phyloP scores from a whole-genome alignment of 2,113 vertebrate genomes.

The Calypte anna region DNA sequence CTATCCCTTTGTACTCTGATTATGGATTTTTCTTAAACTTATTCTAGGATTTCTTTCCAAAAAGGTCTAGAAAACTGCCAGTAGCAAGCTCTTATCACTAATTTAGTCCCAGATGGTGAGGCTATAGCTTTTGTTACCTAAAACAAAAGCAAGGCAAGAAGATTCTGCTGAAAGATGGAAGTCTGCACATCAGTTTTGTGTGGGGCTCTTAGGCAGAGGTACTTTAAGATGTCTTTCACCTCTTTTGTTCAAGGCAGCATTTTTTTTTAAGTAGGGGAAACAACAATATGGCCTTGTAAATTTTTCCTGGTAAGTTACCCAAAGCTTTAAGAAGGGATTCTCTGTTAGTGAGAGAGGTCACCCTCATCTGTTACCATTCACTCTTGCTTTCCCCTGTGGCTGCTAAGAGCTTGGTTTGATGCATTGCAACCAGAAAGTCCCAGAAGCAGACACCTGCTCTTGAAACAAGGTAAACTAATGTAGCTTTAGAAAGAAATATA shows the following conservation, averaged over 20 bases:
- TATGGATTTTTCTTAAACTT: neutral
- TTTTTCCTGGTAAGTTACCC: neutral
- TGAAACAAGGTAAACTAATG: neutral
- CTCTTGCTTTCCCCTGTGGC: neutral
- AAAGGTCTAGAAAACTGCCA: neutral
- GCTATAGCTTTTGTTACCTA: neutral
- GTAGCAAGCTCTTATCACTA: neutral
- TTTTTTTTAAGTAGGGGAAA: neutral
- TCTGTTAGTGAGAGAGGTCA: neutral
- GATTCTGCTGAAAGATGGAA: neutral
- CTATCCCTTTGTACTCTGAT: neutral
- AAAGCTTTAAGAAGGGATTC: neutral
- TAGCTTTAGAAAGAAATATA: neutral
- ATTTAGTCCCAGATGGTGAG: neutral
- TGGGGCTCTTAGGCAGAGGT: neutral
- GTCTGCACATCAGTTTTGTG: neutral
- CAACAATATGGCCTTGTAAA: neutral
- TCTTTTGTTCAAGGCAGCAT: neutral
- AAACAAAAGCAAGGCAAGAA: neutral
- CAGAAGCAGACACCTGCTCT: neutral
- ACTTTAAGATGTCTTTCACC: neutral
- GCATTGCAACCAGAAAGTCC: neutral
- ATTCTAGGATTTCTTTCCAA: neutral
- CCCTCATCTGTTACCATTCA: fast-evolving
- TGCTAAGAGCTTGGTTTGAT: neutral